phyloP scores from a whole-genome alignment of 35 echinoderm and acorn worm genomes.

The Nesometra sesokonis region DNA sequence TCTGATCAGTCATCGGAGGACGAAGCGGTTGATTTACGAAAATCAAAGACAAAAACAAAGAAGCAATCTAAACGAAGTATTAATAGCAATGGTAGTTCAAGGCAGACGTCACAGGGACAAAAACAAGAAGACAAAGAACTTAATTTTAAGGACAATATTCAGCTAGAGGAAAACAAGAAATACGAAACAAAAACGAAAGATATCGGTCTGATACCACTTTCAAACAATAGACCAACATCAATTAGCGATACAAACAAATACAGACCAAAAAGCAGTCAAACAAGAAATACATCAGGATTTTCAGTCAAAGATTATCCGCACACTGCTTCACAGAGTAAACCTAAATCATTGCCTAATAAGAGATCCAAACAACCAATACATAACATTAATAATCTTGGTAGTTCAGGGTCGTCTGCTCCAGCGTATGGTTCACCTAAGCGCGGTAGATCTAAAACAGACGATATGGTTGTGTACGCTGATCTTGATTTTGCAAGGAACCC shows the following conservation, averaged over 20 bases:
- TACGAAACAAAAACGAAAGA: background rate
- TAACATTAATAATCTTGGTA: background rate
- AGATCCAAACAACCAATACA: background rate
- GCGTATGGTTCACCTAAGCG: background rate
- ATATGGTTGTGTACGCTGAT: constrained; percentile 52
- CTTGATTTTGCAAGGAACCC: constrained; percentile 38
- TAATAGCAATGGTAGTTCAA: background rate
- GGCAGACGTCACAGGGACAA: background rate
- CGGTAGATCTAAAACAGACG: background rate
- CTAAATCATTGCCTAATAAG: background rate
- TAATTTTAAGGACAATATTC: background rate
- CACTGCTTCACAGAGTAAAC: background rate
- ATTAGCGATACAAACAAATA: no score
- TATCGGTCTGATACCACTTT: background rate
- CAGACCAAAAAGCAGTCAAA: background rate
- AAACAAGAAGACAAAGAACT: background rate
- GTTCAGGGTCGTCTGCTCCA: background rate
- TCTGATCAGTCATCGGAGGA: constrained; percentile 18
- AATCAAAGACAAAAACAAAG: background rate
- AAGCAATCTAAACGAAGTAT: no score
- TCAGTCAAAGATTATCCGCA: background rate
- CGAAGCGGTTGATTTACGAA: background rate
- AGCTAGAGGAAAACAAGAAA: background rate
- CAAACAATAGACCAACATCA: no score
- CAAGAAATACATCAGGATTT: background rate